Evolutionary conservation across 2,888 invertebrate species (phyloP).

Genomic region (Drosophila tripunctata): DNA sequence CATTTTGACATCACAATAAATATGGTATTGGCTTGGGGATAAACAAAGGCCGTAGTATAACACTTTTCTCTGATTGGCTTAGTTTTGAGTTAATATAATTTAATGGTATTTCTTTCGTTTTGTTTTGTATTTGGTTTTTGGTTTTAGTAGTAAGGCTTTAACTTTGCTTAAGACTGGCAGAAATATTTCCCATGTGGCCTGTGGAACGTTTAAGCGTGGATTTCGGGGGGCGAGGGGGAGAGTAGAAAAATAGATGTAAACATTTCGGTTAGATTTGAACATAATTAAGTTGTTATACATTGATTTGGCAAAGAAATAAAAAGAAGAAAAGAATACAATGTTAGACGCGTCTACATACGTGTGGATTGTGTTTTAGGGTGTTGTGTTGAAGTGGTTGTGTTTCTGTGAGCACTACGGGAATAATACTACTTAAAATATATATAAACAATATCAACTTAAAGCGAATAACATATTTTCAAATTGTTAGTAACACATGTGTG

Average conservation of each 20-base stretch:
- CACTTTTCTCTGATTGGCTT: constrained; percentile 68
- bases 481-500: constrained; percentile 47
- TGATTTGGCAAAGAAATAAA: no score
- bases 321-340: constrained; percentile 24
- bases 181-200: constrained; percentile 83
- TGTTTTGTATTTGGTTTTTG: constrained; percentile 12
- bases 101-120: constrained; percentile 22
- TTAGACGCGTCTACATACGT: constrained; percentile 61
- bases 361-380: constrained; percentile 27
- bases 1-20: constrained; percentile 58
- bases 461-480: constrained; percentile 26
- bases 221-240: no score
- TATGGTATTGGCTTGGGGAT: constrained; percentile 43
- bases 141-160: constrained; percentile 49
- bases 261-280: constrained; percentile 64
- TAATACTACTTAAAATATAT: constrained; percentile 43
- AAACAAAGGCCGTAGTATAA: constrained; percentile 44
- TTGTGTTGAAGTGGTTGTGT: constrained; percentile 38
- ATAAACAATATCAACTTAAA: constrained; percentile 37
- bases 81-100: constrained; percentile 69
- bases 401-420: constrained; percentile 47
- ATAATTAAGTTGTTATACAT: constrained; percentile 49
- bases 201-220: constrained; percentile 64
- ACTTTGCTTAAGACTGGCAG: constrained; percentile 69
- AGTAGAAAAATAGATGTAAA: constrained; percentile 61